Evolutionary conservation across 1,140 invertebrate species (phyloP), one percentile per base, ranked within the genome.

Genomic region (Pygmarrhopalites habei): DNA sequence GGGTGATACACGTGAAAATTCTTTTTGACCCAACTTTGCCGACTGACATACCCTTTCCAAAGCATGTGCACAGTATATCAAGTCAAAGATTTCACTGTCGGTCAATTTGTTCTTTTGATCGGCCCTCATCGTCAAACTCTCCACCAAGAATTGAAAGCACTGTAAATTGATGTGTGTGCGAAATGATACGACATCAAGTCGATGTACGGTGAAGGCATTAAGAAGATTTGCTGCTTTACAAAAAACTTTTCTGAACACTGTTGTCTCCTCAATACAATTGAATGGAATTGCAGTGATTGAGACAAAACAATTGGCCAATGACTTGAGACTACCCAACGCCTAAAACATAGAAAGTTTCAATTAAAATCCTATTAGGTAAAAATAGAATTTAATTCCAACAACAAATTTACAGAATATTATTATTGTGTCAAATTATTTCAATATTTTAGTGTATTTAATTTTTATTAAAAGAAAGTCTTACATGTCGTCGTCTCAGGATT

Each of bases 1-100:
- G 12, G 77, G 70, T 49, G 73, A 72, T 17, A 76, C 51, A 60
- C 77, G 72, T 30, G 66, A 62, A 64, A 78, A 74, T 62, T 77
- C 73, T 63, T 75, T 76, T 49, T 75, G 19, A 2, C 66, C 62
- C 10, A 53, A 19, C 51, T 68, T 71, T 5, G 51, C 21, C 5
- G 69, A 71, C 35, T 71, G 66, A 43, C 69, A 71, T 26, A 68
- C 43, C 69, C 69, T 60, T 62, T 71, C 69, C 14, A 71, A 64
- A 25, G 23, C n/a, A 43, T 71, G 64, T 1, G 53, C 69, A 44
- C 69, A 71, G 26, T 63, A 39, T 62, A 59, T 53, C 26, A 68
- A 32, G 56, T 71, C 47, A 35, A 62, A 62, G 25, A 71, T 66
- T 60, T 71, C 69, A 12, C 26, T 52, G 41, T 71, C 69, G 7